A percentile compares a stretch with the other conserved stretches of the same genome.
phyloP scores from a whole-genome alignment of 2,113 vertebrate species.

The Pitta sordida region DNA sequence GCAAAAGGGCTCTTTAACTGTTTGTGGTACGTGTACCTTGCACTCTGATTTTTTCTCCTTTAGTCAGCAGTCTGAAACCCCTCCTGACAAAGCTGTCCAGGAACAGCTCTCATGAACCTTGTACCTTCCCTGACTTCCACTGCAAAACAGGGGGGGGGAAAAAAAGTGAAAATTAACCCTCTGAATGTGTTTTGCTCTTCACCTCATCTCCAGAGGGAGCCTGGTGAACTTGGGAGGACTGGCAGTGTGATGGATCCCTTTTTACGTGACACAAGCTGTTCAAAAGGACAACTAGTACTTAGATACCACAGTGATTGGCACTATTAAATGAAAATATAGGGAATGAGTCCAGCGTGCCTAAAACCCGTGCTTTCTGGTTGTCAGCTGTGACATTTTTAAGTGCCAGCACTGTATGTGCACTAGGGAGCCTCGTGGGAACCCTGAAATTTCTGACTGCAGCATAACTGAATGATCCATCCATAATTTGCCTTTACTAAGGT shows the following conservation, averaged over 20 bases:
- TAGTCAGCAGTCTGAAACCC: background rate
- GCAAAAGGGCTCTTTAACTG: background rate
- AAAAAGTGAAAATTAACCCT: background rate
- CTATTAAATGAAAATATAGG: background rate
- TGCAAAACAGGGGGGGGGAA: background rate
- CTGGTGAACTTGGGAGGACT: background rate
- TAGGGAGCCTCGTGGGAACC: background rate
- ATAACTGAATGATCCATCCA: background rate
- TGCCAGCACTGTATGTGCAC: background rate
- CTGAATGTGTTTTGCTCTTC: background rate
- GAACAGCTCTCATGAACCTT: background rate
- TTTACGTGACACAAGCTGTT: slow-evolving; percentile 1
- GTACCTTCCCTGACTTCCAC: background rate
- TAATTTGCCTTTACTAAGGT: background rate
- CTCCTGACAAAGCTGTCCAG: background rate
- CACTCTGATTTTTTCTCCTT: background rate
- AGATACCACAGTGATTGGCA: slow-evolving; percentile 23
- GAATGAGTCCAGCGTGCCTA: background rate
- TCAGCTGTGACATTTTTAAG: slow-evolving; percentile 3
- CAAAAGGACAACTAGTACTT: slow-evolving; percentile 37
- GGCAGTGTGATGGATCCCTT: background rate
- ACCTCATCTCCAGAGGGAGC: background rate
- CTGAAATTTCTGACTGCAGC: slow-evolving; percentile 12
- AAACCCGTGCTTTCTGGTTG: background rate
- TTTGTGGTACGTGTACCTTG: background rate